phyloP scores from a whole-genome alignment of 2,797 vertebrate species.

The Chaunax sp. region DNA sequence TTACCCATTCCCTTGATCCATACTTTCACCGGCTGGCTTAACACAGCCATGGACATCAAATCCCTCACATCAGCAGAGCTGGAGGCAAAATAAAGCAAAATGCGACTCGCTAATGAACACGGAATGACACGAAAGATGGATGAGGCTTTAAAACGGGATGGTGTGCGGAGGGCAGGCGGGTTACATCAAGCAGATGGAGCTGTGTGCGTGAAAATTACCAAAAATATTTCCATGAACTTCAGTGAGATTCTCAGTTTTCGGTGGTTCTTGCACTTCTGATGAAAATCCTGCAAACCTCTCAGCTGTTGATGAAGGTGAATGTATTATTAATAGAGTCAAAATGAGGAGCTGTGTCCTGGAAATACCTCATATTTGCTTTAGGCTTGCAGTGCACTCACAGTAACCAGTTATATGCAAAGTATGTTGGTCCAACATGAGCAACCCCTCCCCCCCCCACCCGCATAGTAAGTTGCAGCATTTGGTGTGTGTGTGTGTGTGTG shows the following conservation, averaged over 20 bases:
- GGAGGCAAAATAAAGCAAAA: conserved; percentile 15
- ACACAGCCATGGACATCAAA: conserved; percentile 15
- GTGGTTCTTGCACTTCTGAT: not conserved
- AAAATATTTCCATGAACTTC: not conserved
- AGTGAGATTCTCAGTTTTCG: not conserved
- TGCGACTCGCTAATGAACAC: conserved; percentile 46
- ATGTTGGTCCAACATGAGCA: not conserved
- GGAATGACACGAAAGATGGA: conserved; percentile 41
- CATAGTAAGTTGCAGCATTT: conserved; percentile 34
- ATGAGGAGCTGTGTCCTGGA: not conserved
- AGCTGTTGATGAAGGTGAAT: not conserved
- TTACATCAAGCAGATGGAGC: conserved; percentile 4
- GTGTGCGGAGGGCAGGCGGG: not conserved
- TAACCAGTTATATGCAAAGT: not conserved
- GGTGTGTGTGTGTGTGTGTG: not conserved
- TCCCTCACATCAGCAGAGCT: conserved; percentile 33
- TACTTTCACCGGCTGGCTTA: conserved; percentile 11
- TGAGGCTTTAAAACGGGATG: conserved; percentile 24
- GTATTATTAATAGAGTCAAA: not conserved
- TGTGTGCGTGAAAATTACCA: not conserved
- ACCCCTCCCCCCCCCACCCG: not conserved
- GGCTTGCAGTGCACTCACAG: conserved; percentile 1
- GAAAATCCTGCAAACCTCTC: not conserved
- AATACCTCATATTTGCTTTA: not conserved
- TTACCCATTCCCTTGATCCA: not conserved